phyloP scores from a whole-genome alignment of 2,888 invertebrate genomes.

The Hemaris fuciformis region DNA sequence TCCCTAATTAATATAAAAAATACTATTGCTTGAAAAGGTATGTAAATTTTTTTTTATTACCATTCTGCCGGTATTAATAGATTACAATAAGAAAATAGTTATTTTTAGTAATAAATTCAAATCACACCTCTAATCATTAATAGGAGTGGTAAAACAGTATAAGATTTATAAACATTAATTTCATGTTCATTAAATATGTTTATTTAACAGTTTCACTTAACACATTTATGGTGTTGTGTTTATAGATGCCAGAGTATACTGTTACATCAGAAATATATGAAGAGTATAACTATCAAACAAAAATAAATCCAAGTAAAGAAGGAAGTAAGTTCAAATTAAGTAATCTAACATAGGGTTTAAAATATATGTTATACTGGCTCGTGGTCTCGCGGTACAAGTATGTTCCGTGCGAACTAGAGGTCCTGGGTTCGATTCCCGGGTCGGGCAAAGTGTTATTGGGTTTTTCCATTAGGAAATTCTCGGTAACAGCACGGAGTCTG shows the following conservation, averaged over 20 bases:
- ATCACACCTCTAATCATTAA: not conserved
- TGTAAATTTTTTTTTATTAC: constrained; percentile 20
- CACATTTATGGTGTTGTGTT: constrained; percentile 33
- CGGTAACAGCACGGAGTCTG: too few species aligned
- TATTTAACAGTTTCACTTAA: not conserved
- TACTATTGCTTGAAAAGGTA: constrained; percentile 9
- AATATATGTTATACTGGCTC: too few species aligned
- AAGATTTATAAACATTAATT: constrained; percentile 27
- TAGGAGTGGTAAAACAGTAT: not conserved
- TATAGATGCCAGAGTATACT: constrained; percentile 80
- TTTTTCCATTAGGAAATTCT: too few species aligned
- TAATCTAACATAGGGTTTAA: not conserved
- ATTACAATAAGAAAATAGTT: not conserved
- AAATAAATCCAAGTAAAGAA: constrained; percentile 60
- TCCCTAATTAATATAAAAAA: constrained; percentile 19
- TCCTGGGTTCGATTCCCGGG: too few species aligned
- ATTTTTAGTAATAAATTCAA: not conserved
- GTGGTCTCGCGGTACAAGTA: too few species aligned
- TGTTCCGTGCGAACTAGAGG: too few species aligned
- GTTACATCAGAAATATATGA: constrained; percentile 88
- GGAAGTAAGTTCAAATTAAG: constrained; percentile 64
- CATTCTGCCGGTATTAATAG: not conserved
- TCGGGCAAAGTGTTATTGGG: too few species aligned
- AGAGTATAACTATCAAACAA: constrained; percentile 84
- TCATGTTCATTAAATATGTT: constrained; percentile 19